These are phyloP conservation scores for Oryzaephilus surinamensis DNA, from an alignment of 1,140 invertebrate genomes.

Conservation along the genomic window DNA sequence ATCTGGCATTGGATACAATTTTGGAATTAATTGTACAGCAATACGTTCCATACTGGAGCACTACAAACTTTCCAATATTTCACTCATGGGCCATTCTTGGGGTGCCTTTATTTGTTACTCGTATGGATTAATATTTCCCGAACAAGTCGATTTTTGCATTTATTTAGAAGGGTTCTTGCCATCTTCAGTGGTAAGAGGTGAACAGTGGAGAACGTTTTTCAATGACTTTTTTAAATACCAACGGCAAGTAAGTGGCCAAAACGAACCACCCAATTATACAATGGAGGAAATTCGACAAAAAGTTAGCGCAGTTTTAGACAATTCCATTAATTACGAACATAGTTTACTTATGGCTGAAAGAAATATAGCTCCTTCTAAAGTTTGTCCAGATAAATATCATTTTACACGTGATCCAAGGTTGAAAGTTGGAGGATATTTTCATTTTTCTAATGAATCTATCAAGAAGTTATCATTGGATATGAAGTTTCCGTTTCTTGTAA, in stretches of 20 bases:
- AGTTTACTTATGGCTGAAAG: conserved; percentile 45
- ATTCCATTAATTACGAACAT: conserved; percentile 42
- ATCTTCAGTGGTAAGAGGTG: conserved; percentile 16
- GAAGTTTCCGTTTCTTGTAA: conserved; percentile 40
- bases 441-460: conserved; percentile 38
- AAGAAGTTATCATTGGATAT: conserved; percentile 38
- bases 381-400: conserved; percentile 43
- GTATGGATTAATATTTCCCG: conserved; percentile 44
- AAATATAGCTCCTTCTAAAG: conserved; percentile 39
- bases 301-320: conserved; percentile 39
- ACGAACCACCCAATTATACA: conserved; percentile 45
- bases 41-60: conserved; percentile 48
- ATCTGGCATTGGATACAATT: conserved; percentile 48
- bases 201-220: conserved; percentile 29
- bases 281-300: conserved; percentile 44
- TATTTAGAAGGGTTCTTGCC: conserved; percentile 43
- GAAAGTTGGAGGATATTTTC: conserved; percentile 39
- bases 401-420: conserved; percentile 49
- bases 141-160: conserved; percentile 46
- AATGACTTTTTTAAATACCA: conserved; percentile 38
- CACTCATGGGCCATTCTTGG: conserved; percentile 59
- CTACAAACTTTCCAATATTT: conserved; percentile 57
- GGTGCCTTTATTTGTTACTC: conserved; percentile 45
- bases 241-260: conserved; percentile 29
- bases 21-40: conserved; percentile 42